Base-by-base conservation (phyloP, 2,113 vertebrate species). In the Alexandromys fortis region DNA sequence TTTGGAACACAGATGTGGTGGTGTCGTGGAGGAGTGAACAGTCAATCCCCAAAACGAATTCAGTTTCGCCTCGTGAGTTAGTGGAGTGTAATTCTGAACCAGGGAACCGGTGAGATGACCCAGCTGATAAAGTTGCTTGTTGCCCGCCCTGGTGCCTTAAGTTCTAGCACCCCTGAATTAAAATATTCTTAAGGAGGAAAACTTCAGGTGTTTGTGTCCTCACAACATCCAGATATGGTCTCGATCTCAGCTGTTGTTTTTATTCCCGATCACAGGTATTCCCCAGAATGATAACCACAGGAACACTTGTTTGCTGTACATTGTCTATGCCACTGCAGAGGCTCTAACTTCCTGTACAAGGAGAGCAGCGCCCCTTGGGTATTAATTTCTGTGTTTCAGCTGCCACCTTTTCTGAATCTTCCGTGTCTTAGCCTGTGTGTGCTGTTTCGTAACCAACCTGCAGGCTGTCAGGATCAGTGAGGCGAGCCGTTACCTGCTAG, bases 311-410 rank as follows among this genome's bases (percentile, higher is more conserved):
- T 61, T 89, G 26, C 11, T 70, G 38, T 49, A 33, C 24, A 68
- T 78, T 94, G 38, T 82, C 92, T 96, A 63, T 61, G 92, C 55
- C 67, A 9, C 42, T 81, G 83, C 55, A 95, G n/a, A 86, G 55
- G 30, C 89, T 90, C 92, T 83, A 73, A 55, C 75, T 82, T 96
- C 35, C 82, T 96, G 92, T 91, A 35, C 63, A 92, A 61, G 77
- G 16, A 75, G 38, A 68, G 55, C 52, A 28, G 16, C 45, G 61
- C 94, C 76, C 38, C 30, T 89, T 78, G 88, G 30, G 88, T 73
- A 91, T 94, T 90, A 35, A 38, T 90, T 88, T 38, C 3, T 58
- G 7, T 78, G 30, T 78, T 90, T 90, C 35, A 90, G 58, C 45
- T 55, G 82, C 81, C 63, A 76, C 45, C 3, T 42, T 89, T 92